Base-by-base conservation (phyloP, 2,888 invertebrate genomes). In the Melieria crassipennis region DNA sequence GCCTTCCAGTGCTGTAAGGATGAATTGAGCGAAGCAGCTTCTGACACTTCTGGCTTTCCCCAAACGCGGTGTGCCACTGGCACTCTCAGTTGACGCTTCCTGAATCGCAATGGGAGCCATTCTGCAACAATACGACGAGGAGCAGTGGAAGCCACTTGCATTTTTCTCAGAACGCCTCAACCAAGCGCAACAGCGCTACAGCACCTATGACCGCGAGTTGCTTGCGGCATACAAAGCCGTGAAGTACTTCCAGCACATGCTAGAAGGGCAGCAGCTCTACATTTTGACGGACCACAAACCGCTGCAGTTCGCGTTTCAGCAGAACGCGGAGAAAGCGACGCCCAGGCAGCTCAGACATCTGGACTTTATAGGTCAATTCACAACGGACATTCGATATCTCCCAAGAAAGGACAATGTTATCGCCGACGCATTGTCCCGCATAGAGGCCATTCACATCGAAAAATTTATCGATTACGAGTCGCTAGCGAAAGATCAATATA, bases 231-330 rank as follows among this genome's bases (percentile, higher is more conserved):
- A 73, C 16, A 46, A 65, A 57, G 69, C 56, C 48, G 70, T 75
- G 3, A n/a, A 16, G 10, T 70, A 73, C 43, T 76, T 74, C 46
- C 66, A 66, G 42, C 72, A 75, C 46, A 73, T 76, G 69, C 61
- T 73, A 13, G 72, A 72, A 50, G 72, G 73, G 3, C 52, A 57
- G n/a, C 42, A 46, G 43, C 64, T 76, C 65, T 62, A 58, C 61
- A 52, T 75, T 73, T 46, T 73, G 43, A 76, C 75, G 4, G 78
- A 78, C 61, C 77, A 76, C 65, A 79, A 76, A 69, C 75, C 76
- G 5, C 45, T 77, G 9, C 71, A 71, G 0, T 83, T 74, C 61
- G 84, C 84, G 1, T 81, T 87, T 68, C 43, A 64, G 9, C 65
- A 65, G 45, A 65, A n/a, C n/a, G 6, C 42, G 6, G 55, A 55